Percentiles rank a stretch among this genome's conserved stretches.
Conservation (phyloP, 2,797 vertebrate genomes). For the Podarcis lilfordi region DNA sequence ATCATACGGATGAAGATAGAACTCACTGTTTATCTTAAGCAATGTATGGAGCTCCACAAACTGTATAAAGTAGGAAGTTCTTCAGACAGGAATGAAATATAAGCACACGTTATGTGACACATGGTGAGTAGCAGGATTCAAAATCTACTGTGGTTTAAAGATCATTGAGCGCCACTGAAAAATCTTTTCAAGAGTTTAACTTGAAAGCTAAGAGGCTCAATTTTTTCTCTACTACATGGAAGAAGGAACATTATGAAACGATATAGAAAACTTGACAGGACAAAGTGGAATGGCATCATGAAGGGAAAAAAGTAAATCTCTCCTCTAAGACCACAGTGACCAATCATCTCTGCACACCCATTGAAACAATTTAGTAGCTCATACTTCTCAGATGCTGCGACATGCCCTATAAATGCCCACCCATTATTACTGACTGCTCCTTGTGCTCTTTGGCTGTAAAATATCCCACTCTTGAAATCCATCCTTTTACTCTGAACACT, state of each 20-base stretch:
- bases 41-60: background rate
- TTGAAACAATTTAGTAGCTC: background rate
- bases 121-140: background rate
- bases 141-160: background rate
- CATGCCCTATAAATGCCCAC: background rate
- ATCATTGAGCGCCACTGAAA: background rate
- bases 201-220: background rate
- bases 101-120: background rate
- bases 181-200: slow-evolving; percentile 5
- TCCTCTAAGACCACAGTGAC: background rate
- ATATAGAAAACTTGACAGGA: slow-evolving; percentile 4
- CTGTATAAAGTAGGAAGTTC: background rate
- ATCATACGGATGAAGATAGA: background rate
- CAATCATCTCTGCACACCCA: background rate
- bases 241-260: background rate
- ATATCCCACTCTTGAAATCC: background rate
- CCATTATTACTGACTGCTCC: background rate
- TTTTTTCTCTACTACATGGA: background rate
- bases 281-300: background rate
- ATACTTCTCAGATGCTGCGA: background rate
- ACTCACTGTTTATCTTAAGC: background rate
- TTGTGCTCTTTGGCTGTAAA: background rate
- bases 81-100: background rate
- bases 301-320: background rate
- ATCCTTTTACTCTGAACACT: background rate